Conservation (phyloP, 2,113 vertebrate genomes). For the Cyphomyrus discorhynchus region DNA sequence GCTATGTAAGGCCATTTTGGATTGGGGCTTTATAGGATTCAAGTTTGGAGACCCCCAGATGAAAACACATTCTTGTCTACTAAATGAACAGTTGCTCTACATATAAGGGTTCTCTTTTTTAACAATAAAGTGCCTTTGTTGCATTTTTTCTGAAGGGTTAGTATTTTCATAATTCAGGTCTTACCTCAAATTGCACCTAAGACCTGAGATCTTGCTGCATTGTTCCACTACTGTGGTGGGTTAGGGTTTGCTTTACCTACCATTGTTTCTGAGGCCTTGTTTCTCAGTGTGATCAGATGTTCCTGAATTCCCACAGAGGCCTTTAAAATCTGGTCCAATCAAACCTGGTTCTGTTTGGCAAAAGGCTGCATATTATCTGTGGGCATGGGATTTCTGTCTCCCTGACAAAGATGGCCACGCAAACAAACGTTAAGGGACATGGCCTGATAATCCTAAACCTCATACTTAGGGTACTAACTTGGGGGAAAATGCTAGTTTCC, state of each 20-base stretch:
- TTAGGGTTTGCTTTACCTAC: neutral
- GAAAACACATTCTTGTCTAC: neutral
- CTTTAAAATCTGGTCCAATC: neutral
- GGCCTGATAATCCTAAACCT: neutral
- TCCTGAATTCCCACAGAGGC: neutral
- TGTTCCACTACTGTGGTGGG: neutral
- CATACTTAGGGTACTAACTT: neutral
- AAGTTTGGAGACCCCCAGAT: neutral
- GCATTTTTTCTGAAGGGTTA: neutral
- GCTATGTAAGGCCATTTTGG: neutral
- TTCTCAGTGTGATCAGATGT: neutral
- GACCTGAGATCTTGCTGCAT: neutral
- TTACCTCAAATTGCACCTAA: neutral
- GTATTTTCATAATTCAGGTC: neutral
- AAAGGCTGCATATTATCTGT: neutral
- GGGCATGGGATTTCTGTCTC: neutral
- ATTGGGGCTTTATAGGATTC: neutral
- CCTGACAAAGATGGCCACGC: neutral
- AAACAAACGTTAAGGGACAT: neutral
- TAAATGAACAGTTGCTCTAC: neutral
- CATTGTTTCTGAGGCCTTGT: neutral
- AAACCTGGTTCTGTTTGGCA: neutral
- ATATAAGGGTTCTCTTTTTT: neutral
- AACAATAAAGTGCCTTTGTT: neutral
- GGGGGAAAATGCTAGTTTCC: neutral